A percentile compares a stretch with the other conserved stretches of the same genome.
phyloP scores from a whole-genome alignment of 2,113 vertebrate species.

The Anhinga rufa region DNA sequence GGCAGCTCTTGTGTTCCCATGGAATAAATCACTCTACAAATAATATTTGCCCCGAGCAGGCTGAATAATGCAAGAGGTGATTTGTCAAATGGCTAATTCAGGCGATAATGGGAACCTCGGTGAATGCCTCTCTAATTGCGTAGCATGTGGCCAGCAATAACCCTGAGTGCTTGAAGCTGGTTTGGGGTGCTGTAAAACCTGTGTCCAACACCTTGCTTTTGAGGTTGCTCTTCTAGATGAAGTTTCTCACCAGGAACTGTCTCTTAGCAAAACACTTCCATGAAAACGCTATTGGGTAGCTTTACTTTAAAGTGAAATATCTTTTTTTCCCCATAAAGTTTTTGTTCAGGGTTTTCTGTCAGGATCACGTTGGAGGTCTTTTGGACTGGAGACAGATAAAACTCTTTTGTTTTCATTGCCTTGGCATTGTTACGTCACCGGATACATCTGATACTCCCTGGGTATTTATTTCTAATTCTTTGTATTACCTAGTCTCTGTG shows the following conservation, averaged over 20 bases:
- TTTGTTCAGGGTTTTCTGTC: not conserved
- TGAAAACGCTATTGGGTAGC: not conserved
- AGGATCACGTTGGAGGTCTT: not conserved
- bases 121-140: not conserved
- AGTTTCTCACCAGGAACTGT: not conserved
- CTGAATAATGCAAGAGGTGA: not conserved
- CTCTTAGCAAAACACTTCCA: not conserved
- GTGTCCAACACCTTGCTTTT: not conserved
- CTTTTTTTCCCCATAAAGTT: not conserved
- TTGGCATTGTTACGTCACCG: not conserved
- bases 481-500: not conserved
- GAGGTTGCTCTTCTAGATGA: not conserved
- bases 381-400: not conserved
- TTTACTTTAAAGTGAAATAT: not conserved
- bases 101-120: not conserved
- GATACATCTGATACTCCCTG: not conserved
- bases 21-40: not conserved
- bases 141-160: not conserved
- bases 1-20: fast-evolving
- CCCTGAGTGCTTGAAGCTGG: not conserved
- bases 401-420: not conserved
- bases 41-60: not conserved
- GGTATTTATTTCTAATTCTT: not conserved
- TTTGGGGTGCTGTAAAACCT: not conserved
- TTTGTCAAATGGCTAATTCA: not conserved